A percentile compares a stretch with the other conserved stretches of the same genome.
phyloP scores from a whole-genome alignment of 2,888 invertebrate species.

The Pharmacophagus antenor region DNA sequence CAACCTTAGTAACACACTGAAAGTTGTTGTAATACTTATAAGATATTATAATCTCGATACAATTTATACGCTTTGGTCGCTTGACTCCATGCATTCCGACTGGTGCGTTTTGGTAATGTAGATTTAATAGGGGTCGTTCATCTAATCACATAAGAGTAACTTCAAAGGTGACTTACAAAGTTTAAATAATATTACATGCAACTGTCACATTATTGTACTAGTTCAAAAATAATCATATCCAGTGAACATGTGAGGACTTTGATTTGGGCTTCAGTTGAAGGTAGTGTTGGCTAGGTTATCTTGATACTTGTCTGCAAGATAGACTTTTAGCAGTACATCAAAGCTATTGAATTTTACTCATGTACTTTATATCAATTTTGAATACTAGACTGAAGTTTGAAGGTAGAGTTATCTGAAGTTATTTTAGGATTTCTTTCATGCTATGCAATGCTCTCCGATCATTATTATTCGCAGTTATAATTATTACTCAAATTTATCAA shows the following conservation, averaged over 20 bases:
- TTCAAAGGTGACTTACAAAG: constrained; percentile 8
- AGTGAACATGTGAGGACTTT: constrained; percentile 30
- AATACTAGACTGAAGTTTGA: constrained; percentile 26
- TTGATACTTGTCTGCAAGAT: constrained; percentile 66
- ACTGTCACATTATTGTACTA: constrained; percentile 14
- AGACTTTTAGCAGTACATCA: constrained; percentile 51
- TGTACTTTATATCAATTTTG: constrained; percentile 27
- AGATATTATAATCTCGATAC: constrained; percentile 67
- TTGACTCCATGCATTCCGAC: constrained; percentile 76
- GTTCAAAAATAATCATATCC: constrained; percentile 17
- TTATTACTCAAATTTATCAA: constrained; percentile 12
- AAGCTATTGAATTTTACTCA: constrained; percentile 22
- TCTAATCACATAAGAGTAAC: constrained; percentile 6
- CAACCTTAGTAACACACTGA: constrained; percentile 35
- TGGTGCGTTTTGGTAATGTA: constrained; percentile 60
- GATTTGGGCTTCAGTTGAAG: constrained; percentile 28
- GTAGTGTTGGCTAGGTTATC: constrained; percentile 61
- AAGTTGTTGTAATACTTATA: constrained; percentile 46
- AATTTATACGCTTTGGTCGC: constrained; percentile 73
- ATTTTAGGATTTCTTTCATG: constrained; percentile 24
- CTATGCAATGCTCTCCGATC: constrained; percentile 27
- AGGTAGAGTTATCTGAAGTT: constrained; percentile 32
- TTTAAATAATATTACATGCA: constrained; percentile 21
- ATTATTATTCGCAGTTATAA: constrained; percentile 22
- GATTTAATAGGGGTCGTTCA: constrained; percentile 19